Conservation (phyloP, 2,888 invertebrate species). For the Auanema sp. region DNA sequence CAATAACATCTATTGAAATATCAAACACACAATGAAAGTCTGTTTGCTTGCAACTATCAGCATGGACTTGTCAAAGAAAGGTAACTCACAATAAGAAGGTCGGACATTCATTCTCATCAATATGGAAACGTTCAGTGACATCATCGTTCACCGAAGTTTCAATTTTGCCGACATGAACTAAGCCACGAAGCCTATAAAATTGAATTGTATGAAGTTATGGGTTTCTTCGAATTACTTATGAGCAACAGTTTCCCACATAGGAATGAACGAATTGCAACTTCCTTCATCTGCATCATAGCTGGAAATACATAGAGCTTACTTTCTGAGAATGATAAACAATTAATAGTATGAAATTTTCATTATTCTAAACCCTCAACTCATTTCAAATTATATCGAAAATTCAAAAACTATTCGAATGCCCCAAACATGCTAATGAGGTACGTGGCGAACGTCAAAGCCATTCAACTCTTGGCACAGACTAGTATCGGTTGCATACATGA, state of each 20-base stretch:
- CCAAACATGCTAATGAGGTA: too few species aligned
- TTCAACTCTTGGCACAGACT: too few species aligned
- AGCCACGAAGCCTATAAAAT: slow-evolving; percentile 55
- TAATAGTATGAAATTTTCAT: too few species aligned
- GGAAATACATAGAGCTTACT: slow-evolving; percentile 6
- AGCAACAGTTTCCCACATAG: slow-evolving; percentile 63
- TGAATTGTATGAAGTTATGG: neutral
- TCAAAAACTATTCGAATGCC: too few species aligned
- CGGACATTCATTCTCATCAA: slow-evolving; percentile 63
- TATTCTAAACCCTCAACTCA: too few species aligned
- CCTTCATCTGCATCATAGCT: slow-evolving; percentile 63
- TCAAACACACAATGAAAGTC: too few species aligned
- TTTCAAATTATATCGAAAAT: too few species aligned
- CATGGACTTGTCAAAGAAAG: neutral
- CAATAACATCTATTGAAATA: too few species aligned
- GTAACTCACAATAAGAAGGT: slow-evolving; percentile 57
- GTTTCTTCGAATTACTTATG: slow-evolving; percentile 55
- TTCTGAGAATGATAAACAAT: neutral
- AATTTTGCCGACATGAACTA: slow-evolving; percentile 63
- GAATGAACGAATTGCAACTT: slow-evolving; percentile 60
- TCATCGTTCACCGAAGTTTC: slow-evolving; percentile 62
- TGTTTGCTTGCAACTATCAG: too few species aligned
- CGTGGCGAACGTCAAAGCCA: too few species aligned
- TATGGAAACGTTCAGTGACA: slow-evolving; percentile 62
- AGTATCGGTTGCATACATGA: too few species aligned